Evolutionary conservation across 2,113 vertebrate genomes (phyloP).

Genomic region (Potamarius usumacintae): DNA sequence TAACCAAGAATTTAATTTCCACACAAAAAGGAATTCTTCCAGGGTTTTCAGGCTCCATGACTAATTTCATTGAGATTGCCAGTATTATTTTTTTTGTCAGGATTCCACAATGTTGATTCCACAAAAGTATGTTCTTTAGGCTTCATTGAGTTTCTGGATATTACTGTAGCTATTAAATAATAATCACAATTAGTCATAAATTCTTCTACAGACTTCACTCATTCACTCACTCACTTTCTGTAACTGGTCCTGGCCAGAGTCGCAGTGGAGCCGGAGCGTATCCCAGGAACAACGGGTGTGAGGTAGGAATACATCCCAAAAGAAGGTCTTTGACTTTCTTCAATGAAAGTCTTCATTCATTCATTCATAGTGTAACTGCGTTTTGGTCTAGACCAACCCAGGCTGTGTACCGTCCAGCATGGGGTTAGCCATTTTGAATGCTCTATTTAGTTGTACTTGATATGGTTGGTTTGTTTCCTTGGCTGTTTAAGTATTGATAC

Average conservation of each 20-base stretch:
- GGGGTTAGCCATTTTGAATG: too few relatives aligned
- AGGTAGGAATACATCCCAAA: neutral
- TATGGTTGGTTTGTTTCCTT: too few relatives aligned
- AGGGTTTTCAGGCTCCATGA: conserved; percentile 29
- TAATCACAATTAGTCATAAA: conserved; percentile 21
- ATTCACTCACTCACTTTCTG: neutral
- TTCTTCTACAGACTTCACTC: neutral
- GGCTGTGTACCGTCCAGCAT: too few relatives aligned
- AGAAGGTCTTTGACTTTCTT: neutral
- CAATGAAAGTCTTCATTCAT: neutral
- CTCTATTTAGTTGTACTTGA: too few relatives aligned
- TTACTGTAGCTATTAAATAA: conserved; percentile 23
- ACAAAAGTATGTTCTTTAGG: neutral
- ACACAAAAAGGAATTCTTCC: conserved; percentile 41
- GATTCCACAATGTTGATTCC: conserved; percentile 29
- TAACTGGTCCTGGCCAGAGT: neutral
- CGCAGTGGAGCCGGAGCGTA: too few relatives aligned
- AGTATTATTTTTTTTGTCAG: conserved; percentile 41
- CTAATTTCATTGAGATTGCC: conserved; percentile 26
- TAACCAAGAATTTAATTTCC: conserved; percentile 43
- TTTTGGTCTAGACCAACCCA: too few relatives aligned
- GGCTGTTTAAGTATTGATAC: too few relatives aligned
- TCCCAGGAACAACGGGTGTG: neutral
- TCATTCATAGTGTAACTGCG: neutral
- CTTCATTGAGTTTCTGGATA: conserved; percentile 16